Base-by-base conservation (phyloP, 2,888 invertebrate species). In the Drosophila kuntzei region DNA sequence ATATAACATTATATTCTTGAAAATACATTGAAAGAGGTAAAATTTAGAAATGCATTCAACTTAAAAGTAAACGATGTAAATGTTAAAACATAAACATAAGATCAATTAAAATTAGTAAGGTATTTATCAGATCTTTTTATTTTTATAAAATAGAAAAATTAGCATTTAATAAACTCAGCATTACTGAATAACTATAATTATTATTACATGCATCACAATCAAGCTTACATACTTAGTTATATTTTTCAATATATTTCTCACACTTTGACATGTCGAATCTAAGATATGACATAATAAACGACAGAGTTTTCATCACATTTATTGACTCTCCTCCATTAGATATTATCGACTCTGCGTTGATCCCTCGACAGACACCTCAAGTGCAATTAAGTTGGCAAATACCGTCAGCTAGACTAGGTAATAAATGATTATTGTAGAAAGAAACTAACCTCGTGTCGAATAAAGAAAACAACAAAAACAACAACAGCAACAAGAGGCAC, bases 301-400 rank as follows among this genome's bases (percentile, higher is more conserved):
- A 41, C 9, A 20, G 22, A 43, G 7, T 34, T 25, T 22, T 34
- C 22, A 16, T 44, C 12, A 11, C 11, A 12, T 34, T 34, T 34
- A 25, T 43, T 11, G 20, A 43, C 14, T 25, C 43, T 39, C 9
- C 16, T 16, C 8, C 12, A 29, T 29, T 3, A n/a, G 36, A 46
- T 27, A 44, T 62, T 36, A 50, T 62, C 29, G 11, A 14, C 29
- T 12, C 18, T 11, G 18, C 8, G 11, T 29, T 59, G 65, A 65
- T 55, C 12, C 34, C 22, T 54, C 73, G 60, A 73, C 53, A 54
- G 63, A 65, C 78, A 75, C 61, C 73, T 77, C 39, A 39, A 34
- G 41, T 59, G 53, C 78, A 75, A 78, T 75, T 68, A 68, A 68
- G 73, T 75, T 75, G 75, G 75, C 67, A 74, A 65, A 76, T 65